Evolutionary conservation across 2,113 vertebrate genomes (phyloP), one percentile per base, ranked within the genome.

Genomic region (Seriola rivoliana): DNA sequence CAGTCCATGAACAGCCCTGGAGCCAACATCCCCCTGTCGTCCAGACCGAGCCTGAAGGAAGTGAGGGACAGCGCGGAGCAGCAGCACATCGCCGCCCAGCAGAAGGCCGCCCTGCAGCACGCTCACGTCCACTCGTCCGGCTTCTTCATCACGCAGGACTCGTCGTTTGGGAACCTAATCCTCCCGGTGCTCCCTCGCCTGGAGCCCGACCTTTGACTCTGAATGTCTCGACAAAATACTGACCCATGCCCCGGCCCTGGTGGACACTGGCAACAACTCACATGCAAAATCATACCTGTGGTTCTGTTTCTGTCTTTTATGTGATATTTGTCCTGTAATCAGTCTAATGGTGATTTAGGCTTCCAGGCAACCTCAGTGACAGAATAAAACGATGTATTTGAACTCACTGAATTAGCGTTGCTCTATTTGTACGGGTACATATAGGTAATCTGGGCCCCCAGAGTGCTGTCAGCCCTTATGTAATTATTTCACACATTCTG

Each of bases 141-240:
- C 88, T 99, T 97, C 93, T 99, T 99, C 95, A 98, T 99, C 94
- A 99, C 98, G 29, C 98, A 99, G 89, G 98, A 99, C 91, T 99
- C 98, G 21, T 97, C 98, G 0, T 99, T 99, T 91, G 98, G 98
- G 90, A 99, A 99, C 91, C 97, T 99, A 82, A 99, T 99, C 95
- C 97, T 99, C 85, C 98, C 98, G 11, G 98, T 99, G 55, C 92
- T 99, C 78, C 98, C 98, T 57, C 95, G 97, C 60, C 95, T 99
- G 79, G 97, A 99, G 64, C 94, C 96, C 38, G 97, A n/a, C 94
- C 92, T 94, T 90, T 97, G 91, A 96, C 95, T 58, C 94, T 93
- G 17, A 25, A 8, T 5, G 13, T 25, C n/a, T 23, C 4, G 0
- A 8, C 14, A 19, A 1, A 29, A 52, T 1, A n/a, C 17, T 11